Evolutionary conservation across 1,140 invertebrate genomes (phyloP), one percentile per base, ranked within the genome.

Genomic region (Macrobrachium rosenbergii): DNA sequence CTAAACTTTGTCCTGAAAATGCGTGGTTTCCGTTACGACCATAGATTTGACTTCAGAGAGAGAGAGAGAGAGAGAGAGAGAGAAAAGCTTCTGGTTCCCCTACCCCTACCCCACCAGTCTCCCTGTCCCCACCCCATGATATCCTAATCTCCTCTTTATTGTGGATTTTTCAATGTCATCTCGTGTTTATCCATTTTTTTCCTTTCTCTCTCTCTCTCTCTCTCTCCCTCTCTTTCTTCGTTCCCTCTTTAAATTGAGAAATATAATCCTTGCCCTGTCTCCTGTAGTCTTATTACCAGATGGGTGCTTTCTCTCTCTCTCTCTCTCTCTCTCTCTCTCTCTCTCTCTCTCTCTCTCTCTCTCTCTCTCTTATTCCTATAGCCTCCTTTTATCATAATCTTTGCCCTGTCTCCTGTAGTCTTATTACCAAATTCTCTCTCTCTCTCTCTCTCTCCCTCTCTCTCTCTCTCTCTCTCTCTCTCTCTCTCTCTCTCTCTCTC

Each of bases 391-490:
- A n/a, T n/a, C n/a, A n/a, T n/a, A n/a, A n/a, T n/a, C n/a, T n/a
- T n/a, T n/a, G 28, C 28, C 28, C 28, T 37, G 28, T 19, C 37
- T 77, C 28, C 37, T 17, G 14, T 17, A 19, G 12, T 19, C n/a
- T 63, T 60, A n/a, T 21, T 17, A 16, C 10, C 67, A 17, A 19
- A n/a, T 23, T 63, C 45, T 58, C 45, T 72, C 64, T 73, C 81
- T 75, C 72, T 21, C 59, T 76, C 58, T 83, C 63, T 72, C 62
- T 83, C 37, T 23, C 59, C 37, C 58, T 63, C 45, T 58, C 45
- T 72, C 64, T 73, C 81, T 75, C 72, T 21, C 59, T 76, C 58
- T 83, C 63, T 72, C 62, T 83, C 58, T 75, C 52, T 75, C 52
- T 37, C 28, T 37, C 28, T 37, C n/a, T 73, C 72, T 83, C 58